Percentiles rank a stretch among this genome's conserved stretches.
Conservation (phyloP, 2,113 vertebrate genomes). For the Protobothrops mucrosquamatus region DNA sequence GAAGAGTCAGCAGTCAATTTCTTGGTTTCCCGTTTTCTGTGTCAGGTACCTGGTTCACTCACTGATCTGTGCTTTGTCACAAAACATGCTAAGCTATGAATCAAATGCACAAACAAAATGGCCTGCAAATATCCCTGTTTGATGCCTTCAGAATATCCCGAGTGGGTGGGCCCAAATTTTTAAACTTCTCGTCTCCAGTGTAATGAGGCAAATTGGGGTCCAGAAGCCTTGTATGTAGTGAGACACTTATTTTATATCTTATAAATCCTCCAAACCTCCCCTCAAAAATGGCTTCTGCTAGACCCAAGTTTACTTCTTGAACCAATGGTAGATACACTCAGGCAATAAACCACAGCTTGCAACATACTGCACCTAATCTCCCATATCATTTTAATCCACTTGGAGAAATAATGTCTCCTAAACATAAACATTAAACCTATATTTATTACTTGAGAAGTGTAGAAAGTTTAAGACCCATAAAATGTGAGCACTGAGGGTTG, state of each 20-base stretch:
- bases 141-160: neutral
- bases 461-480: neutral
- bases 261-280: neutral
- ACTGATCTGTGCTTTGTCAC: neutral
- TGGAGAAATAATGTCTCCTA: neutral
- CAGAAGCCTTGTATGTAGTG: neutral
- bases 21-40: neutral
- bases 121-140: neutral
- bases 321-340: neutral
- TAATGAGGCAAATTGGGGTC: neutral
- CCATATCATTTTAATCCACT: neutral
- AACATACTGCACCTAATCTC: neutral
- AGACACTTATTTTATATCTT: neutral
- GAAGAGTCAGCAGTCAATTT: neutral
- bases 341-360: neutral
- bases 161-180: neutral
- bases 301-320: neutral
- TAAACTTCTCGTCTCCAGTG: neutral
- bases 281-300: neutral
- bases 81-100: neutral
- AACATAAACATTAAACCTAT: neutral
- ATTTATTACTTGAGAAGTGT: neutral
- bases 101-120: neutral
- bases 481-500: neutral
- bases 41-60: neutral